Base-by-base conservation (phyloP, 2,113 vertebrate species). In the Clupea harengus region DNA sequence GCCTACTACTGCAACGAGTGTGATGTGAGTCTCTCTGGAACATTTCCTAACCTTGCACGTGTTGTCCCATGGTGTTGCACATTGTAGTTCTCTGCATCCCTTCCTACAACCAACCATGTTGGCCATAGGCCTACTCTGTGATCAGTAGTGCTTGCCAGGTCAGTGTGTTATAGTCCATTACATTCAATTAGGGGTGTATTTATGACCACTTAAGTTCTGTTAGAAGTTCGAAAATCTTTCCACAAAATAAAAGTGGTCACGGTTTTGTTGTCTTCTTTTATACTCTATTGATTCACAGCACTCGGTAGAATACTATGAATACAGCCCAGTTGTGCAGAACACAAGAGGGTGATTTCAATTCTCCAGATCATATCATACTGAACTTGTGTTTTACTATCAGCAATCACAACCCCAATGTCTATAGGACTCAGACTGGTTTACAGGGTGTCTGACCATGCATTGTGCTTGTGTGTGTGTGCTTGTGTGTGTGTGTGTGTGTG, bases 1-100 rank as follows among this genome's bases (percentile, higher is more conserved):
- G 96, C 97, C 28, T 98, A 98, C 92, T 98, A 97, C 93, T 98
- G 97, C 95, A 98, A 98, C 0, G 97, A 98, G 87, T 98, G 97
- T 60, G 97, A 98, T 0, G 97, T 98, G 89, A 95, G 97, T 94
- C 13, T 18, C 10, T 10, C 9, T 83, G 49, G 2, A 6, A 0
- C 49, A n/a, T 3, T 10, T 44, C 25, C 25, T 78, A 15, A 28
- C 52, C 52, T 57, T 57, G 18, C 15, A 39, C 1, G 39, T 54
- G 10, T 13, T 17, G 52, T 7, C 11, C 75, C n/a, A 86, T 10
- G 20, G 28, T 54, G 11, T 39, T 47, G 46, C 50, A 52, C 13
- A 17, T 52, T 17, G 50, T 52, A 52, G 50, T 52, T 15, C 50
- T 52, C 13, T 9, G 50, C 50, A 52, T 52, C 50, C 52, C 52